Evolutionary conservation across 2,113 vertebrate genomes (phyloP).

Genomic region (Nothobranchius kuhntae): DNA sequence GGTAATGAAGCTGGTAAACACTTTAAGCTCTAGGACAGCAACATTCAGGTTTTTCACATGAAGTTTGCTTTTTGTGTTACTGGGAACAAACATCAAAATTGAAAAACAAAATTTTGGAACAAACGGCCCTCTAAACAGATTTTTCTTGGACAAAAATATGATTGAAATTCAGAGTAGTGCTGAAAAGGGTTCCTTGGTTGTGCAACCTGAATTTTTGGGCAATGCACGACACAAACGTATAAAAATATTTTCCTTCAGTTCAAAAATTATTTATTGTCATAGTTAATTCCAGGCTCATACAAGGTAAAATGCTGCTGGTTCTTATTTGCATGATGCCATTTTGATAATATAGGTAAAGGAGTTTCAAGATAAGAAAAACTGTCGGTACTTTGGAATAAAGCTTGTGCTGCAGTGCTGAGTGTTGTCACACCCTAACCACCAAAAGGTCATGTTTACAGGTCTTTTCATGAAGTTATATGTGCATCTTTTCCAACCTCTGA

Average conservation of each 20-base stretch:
- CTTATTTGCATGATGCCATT: no score
- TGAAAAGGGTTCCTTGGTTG: background rate
- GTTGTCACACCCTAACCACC: background rate
- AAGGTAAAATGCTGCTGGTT: no score
- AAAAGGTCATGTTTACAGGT: background rate
- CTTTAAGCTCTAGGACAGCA: no score
- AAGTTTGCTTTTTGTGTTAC: no score
- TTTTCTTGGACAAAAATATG: background rate
- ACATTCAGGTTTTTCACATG: no score
- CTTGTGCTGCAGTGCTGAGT: background rate
- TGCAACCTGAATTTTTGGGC: no score
- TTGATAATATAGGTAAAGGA: background rate
- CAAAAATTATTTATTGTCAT: no score
- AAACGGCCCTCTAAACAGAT: background rate
- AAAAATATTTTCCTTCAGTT: no score
- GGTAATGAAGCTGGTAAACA: no score
- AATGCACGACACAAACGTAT: no score
- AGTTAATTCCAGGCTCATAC: no score
- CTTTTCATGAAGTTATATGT: conserved; percentile 22
- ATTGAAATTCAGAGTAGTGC: conserved; percentile 7
- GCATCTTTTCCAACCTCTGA: conserved; percentile 75
- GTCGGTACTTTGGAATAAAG: background rate
- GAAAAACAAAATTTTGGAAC: background rate
- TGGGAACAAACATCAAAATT: no score
- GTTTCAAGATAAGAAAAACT: background rate